Percentiles rank a stretch among this genome's conserved stretches.
These are phyloP conservation scores for Drosophila pseudotalamancana DNA, from an alignment of 2,888 invertebrate species.

Conservation along the genomic window DNA sequence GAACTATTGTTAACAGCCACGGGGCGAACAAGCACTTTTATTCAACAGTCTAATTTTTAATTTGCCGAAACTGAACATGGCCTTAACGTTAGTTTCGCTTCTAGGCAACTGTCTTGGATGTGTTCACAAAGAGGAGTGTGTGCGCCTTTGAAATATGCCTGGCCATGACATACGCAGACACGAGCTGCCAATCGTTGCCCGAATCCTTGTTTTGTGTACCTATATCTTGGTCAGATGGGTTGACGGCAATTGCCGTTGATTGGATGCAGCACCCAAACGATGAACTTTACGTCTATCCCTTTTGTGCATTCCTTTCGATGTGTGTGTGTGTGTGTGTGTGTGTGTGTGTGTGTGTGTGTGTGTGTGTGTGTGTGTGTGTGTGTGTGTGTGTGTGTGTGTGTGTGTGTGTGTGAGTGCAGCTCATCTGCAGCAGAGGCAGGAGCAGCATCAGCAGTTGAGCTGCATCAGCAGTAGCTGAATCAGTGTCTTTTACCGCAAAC, in stretches of 20 bases:
- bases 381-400: too few species aligned
- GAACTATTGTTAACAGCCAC: slow-evolving; percentile 64
- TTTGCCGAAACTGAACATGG: slow-evolving; percentile 9
- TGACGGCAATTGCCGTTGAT: slow-evolving; percentile 27
- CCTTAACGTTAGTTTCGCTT: slow-evolving; percentile 50
- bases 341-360: too few species aligned
- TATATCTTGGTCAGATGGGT: slow-evolving; percentile 15
- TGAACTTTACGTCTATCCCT: neutral
- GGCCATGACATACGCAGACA: slow-evolving; percentile 1
- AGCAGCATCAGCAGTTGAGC: too few species aligned
- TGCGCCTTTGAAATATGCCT: slow-evolving; percentile 7
- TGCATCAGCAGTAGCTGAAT: slow-evolving; percentile 1
- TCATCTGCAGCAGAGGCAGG: too few species aligned
- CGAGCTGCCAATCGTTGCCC: slow-evolving; percentile 2
- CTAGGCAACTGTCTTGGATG: too few species aligned
- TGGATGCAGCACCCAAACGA: slow-evolving; percentile 21
- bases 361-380: too few species aligned
- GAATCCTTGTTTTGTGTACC: slow-evolving; percentile 9
- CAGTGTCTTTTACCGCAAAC: neutral
- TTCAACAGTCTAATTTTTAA: slow-evolving; percentile 62
- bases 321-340: too few species aligned
- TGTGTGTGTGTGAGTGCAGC: neutral
- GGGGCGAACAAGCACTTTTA: slow-evolving; percentile 49
- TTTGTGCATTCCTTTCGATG: neutral
- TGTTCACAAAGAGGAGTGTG: too few species aligned